Percentiles rank a stretch among this genome's conserved stretches.
phyloP scores from a whole-genome alignment of 2,797 vertebrate genomes.

The Serranus cabrilla region DNA sequence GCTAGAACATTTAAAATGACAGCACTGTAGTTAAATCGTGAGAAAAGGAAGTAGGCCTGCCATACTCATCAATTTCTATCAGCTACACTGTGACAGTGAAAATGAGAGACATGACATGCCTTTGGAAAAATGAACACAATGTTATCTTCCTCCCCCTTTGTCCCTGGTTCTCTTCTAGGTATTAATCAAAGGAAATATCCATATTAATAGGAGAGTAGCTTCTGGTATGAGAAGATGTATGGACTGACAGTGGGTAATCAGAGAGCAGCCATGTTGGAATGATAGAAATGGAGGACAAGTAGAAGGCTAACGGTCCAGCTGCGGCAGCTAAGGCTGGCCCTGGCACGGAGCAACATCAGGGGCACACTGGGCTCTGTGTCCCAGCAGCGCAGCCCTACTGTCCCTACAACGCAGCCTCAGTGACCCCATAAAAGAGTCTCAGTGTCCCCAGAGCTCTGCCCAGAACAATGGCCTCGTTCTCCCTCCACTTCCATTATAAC shows the following conservation, averaged over 20 bases:
- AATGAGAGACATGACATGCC: neutral
- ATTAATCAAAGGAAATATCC: neutral
- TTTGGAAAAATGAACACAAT: neutral
- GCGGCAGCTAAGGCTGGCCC: conserved; percentile 87
- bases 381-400: conserved; percentile 64
- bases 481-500: conserved; percentile 80
- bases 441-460: conserved; percentile 74
- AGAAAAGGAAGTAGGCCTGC: neutral
- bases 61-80: neutral
- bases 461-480: conserved; percentile 81
- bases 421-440: conserved; percentile 80
- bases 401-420: conserved; percentile 81
- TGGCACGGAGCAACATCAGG: conserved; percentile 92
- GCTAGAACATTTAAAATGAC: neutral
- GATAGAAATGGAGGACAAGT: conserved; percentile 48
- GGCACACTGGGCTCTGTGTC: conserved; percentile 90
- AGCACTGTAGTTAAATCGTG: neutral
- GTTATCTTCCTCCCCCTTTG: neutral
- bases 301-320: conserved; percentile 86
- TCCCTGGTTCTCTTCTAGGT: neutral
- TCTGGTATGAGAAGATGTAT: neutral
- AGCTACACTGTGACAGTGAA: neutral
- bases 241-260: conserved; percentile 8
- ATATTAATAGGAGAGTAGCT: neutral
- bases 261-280: conserved; percentile 53